Base-by-base conservation (phyloP, 2,113 vertebrate species). In the Gymnorhina tibicen region DNA sequence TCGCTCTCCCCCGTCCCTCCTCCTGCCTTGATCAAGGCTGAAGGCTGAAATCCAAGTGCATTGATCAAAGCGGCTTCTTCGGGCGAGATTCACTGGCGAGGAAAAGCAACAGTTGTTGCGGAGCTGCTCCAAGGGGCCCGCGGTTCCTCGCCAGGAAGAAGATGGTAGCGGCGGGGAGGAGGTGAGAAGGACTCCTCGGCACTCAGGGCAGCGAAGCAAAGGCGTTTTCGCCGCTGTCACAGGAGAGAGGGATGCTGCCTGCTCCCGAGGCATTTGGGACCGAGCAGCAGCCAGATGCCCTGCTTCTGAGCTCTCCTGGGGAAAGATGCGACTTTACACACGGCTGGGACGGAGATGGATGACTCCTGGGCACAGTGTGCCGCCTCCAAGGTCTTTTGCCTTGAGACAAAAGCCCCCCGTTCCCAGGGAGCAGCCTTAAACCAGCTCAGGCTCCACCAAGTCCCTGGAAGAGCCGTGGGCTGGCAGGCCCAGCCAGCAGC, bases 21-120 rank as follows among this genome's bases (percentile, higher is more conserved):
- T 55, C 64, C 89, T 37, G 93, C 92, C 96, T 96, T 93, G 83
- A 96, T 97, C 96, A 95, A 94, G 89, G 83, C 91, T 96, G 87
- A 92, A 90, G 94, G 83, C 94, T 97, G 95, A 68, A 95, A 95
- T 96, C 94, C 91, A 96, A 96, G 78, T 0, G 46, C 73, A 7
- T 85, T 94, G 94, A 97, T 97, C 95, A 96, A 95, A 97, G 88
- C 42, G 0, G 70, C 59, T 83, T 92, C 96, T 90, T 22, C 3
- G 21, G 83, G 89, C 68, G 19, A 96, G 87, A 91, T 91, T 83
- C 58, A 6, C 79, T 84, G 84, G 87, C 6, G 5, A 91, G 87
- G 63, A 94, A 78, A 77, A 89, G 88, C 88, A 87, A 26, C 93
- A 85, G 89, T 66, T 93, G 85, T 42, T 32, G 75, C 63, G 70